Conservation (phyloP, 2,113 vertebrate species). For the Meriones unguiculatus region DNA sequence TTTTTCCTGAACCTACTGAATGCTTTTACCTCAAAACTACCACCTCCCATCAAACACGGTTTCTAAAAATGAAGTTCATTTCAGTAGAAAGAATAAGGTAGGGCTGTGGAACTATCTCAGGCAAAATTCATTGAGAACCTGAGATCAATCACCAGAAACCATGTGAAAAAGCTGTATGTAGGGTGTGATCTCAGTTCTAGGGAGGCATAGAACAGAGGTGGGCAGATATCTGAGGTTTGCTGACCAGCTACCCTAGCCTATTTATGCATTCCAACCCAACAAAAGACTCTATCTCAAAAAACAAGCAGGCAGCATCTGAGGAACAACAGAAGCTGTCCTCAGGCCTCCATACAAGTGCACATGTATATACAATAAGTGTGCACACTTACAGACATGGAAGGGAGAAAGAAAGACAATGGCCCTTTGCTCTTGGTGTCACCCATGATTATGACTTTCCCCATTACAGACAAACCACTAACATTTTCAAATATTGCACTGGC, state of each 20-base stretch:
- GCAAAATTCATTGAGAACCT: too few species aligned
- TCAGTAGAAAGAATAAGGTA: neutral
- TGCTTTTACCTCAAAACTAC: neutral
- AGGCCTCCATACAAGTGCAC: neutral
- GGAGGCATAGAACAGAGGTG: neutral
- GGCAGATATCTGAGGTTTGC: too few species aligned
- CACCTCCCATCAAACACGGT: neutral
- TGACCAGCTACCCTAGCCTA: neutral
- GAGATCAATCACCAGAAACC: neutral
- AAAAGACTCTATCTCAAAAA: neutral
- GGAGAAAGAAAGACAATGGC: neutral
- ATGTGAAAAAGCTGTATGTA: rapidly evolving
- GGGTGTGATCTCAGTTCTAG: neutral
- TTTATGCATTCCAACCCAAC: neutral
- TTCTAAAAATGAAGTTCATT: conserved; percentile 35
- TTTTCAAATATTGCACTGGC: conserved; percentile 7
- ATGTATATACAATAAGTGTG: neutral
- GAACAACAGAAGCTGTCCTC: neutral
- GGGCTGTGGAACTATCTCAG: neutral
- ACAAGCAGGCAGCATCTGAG: neutral
- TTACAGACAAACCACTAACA: neutral
- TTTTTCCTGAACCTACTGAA: neutral
- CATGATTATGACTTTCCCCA: neutral
- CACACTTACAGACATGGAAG: neutral
- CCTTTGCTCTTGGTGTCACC: neutral